A percentile compares a stretch with the other conserved stretches of the same genome.
Evolutionary conservation across 2,113 vertebrate genomes (phyloP).

Genomic region (Cepphus grylle): DNA sequence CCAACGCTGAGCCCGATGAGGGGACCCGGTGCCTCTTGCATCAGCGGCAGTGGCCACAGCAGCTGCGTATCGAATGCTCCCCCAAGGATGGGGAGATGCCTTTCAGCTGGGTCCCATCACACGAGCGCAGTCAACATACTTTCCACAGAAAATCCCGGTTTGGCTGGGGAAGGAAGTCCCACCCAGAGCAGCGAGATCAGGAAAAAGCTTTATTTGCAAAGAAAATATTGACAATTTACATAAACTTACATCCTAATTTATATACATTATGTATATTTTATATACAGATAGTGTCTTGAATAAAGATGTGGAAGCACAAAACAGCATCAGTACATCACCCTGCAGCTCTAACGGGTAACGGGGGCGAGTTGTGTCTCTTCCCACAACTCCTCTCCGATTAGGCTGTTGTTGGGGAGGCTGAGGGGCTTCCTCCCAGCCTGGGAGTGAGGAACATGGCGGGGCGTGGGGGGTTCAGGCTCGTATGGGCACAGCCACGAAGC

Average conservation of each 20-base stretch:
- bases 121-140: not conserved
- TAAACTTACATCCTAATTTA: constrained; percentile 68
- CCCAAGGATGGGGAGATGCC: not conserved
- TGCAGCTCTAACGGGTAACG: not conserved
- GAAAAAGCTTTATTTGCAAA: constrained; percentile 60
- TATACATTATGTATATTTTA: constrained; percentile 75
- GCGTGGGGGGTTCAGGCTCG: not conserved
- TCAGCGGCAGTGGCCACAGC: not conserved
- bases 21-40: accelerated
- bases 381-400: not conserved
- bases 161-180: not conserved
- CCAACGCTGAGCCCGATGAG: accelerated
- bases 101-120: not conserved
- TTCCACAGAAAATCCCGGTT: not conserved
- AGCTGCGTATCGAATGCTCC: not conserved
- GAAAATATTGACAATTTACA: constrained; percentile 66
- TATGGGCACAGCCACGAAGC: not conserved
- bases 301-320: not conserved
- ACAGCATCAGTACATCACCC: not conserved
- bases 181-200: not conserved
- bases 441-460: not conserved
- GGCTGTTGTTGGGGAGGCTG: accelerated
- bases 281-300: constrained; percentile 58
- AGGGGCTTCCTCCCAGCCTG: not conserved
- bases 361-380: not conserved